Percentiles rank a stretch among this genome's conserved stretches.
Conservation (phyloP, 2,113 vertebrate genomes). For the Ptychochromis oligacanthus region DNA sequence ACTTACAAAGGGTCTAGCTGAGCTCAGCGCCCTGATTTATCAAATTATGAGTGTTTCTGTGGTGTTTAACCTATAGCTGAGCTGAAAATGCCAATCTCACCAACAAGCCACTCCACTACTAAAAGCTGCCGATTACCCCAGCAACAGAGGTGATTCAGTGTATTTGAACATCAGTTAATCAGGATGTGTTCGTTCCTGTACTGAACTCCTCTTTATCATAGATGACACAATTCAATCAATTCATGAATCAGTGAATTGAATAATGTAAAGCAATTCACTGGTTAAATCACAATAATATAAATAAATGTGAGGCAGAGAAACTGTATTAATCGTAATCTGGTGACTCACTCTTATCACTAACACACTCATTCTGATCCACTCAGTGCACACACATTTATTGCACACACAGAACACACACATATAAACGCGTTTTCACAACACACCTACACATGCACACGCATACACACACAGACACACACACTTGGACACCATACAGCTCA, state of each 20-base stretch:
- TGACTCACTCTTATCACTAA: slow-evolving; percentile 50
- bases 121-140: background rate
- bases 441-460: slow-evolving; percentile 30
- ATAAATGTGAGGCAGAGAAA: slow-evolving; percentile 2
- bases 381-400: slow-evolving; percentile 7
- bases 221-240: background rate
- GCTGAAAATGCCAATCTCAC: background rate
- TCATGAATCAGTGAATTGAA: background rate
- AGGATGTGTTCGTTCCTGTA: background rate
- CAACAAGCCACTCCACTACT: background rate
- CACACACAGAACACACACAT: slow-evolving; percentile 6
- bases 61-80: background rate
- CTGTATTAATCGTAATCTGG: slow-evolving; percentile 35
- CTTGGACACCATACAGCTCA: slow-evolving; percentile 8
- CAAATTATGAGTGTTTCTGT: background rate
- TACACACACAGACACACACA: background rate
- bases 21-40: background rate
- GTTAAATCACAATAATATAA: slow-evolving; percentile 8
- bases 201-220: background rate
- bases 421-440: slow-evolving; percentile 40
- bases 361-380: slow-evolving; percentile 36
- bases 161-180: background rate
- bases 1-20: background rate
- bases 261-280: background rate
- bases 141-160: background rate